Conservation (phyloP, 2,797 vertebrate genomes). For the Arctocebus calabarensis region DNA sequence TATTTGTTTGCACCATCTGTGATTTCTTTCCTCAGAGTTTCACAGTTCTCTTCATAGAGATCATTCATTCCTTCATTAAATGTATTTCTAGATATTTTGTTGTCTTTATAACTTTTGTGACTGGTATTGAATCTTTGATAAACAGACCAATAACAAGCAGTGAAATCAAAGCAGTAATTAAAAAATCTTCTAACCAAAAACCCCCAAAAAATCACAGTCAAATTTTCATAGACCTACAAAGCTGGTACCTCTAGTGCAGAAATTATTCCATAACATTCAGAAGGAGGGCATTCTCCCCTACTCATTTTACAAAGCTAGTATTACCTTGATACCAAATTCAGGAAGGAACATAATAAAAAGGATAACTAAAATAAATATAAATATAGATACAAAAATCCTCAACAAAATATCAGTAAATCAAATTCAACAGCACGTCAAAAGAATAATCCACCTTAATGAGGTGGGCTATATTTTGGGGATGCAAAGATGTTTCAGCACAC, state of each 20-base stretch:
- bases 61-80: neutral
- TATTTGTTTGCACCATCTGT: neutral
- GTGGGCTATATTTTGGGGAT: neutral
- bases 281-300: neutral
- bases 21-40: neutral
- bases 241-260: neutral
- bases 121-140: neutral
- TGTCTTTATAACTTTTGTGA: neutral
- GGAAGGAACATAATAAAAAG: neutral
- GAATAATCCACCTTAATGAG: neutral
- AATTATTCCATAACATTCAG: neutral
- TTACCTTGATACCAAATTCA: neutral
- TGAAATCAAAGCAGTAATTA: neutral
- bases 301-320: neutral
- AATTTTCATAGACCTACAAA: neutral
- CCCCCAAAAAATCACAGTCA: neutral
- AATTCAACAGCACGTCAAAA: neutral
- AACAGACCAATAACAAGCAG: neutral
- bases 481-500: neutral
- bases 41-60: neutral
- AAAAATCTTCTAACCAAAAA: neutral
- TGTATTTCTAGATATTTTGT: neutral
- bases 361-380: neutral
- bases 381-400: neutral
- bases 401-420: neutral